Conservation (phyloP, 1,140 invertebrate genomes). For the Ips nitidus region DNA sequence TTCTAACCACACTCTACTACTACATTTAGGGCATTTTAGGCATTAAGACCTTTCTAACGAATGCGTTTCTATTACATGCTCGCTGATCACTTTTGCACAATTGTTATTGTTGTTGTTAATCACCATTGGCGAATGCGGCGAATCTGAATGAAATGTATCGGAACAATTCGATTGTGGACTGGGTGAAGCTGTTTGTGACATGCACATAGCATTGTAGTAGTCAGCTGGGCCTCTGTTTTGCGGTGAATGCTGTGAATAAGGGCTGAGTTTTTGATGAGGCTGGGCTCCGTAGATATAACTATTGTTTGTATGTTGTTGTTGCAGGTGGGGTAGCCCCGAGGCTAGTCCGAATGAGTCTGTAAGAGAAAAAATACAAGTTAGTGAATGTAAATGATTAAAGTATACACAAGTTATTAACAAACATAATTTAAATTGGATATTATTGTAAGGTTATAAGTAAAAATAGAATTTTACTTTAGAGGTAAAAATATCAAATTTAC, state of each 20-base stretch:
- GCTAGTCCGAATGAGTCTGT: slow-evolving; percentile 48
- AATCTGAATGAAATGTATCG: slow-evolving; percentile 35
- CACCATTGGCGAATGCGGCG: slow-evolving; percentile 42
- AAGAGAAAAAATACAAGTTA: slow-evolving; percentile 20
- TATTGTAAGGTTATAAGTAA: background rate
- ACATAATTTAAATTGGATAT: slow-evolving; percentile 5
- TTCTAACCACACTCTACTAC: too few species aligned
- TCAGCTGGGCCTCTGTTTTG: slow-evolving; percentile 41
- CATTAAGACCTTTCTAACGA: too few species aligned
- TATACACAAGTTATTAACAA: background rate
- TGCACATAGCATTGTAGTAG: slow-evolving; percentile 37
- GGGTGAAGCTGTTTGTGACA: slow-evolving; percentile 41
- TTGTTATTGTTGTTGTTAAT: slow-evolving; percentile 47
- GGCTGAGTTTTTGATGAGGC: slow-evolving; percentile 36
- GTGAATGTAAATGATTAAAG: too few species aligned
- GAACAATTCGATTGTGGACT: slow-evolving; percentile 46
- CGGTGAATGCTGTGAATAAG: slow-evolving; percentile 46
- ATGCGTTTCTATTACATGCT: slow-evolving; percentile 43
- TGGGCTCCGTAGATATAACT: slow-evolving; percentile 41
- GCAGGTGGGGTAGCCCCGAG: slow-evolving; percentile 35
- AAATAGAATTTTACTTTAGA: background rate
- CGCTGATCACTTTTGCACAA: slow-evolving; percentile 49
- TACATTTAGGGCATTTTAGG: too few species aligned
- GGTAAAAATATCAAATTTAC: background rate
- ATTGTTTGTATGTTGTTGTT: slow-evolving; percentile 36